Base-by-base conservation (phyloP, 2,888 invertebrate genomes). In the Sycophila texana region DNA sequence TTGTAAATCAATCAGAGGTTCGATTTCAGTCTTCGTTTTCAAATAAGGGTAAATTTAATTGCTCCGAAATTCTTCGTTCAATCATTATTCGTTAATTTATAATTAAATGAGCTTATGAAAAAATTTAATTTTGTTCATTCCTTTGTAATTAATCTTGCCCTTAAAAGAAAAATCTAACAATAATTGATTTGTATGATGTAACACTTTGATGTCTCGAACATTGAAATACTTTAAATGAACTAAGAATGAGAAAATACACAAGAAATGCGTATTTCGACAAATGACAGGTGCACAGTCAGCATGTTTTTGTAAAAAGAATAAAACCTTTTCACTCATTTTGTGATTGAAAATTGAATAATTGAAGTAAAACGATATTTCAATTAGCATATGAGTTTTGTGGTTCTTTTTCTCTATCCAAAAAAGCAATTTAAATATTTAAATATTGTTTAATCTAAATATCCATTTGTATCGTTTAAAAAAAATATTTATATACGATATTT, bases 281-380 rank as follows among this genome's bases (percentile, higher is more conserved):
- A 58, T 63, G n/a, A 70, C 51, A 57, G 7, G 49, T 71, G 47
- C 39, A 73, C 73, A 63, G 55, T 73, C 55, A 65, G 65, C 5
- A 67, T 74, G n/a, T 39, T 18, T 63, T 18, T 63, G 16, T 2
- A 63, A n/a, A 13, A n/a, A 16, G 3, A 26, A 26, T 26, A 51
- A n/a, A 51, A 51, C 51, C 16, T 51, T 51, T 53, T 53, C 12
- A 16, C 53, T 39, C 63, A 63, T 47, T 63, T 47, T 39, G 18
- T 12, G 7, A 39, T 39, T 39, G 39, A 7, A 39, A 47, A 47
- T 63, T 47, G 10, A 47, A 63, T 39, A 47, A 47, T 39, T 63
- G 10, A 63, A 39, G 7, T 39, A 47, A 47, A 47, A 18, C 53
- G n/a, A 53, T n/a, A 53, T n/a, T 53, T 53, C n/a, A 53, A 53